Evolutionary conservation across 2,888 invertebrate species (phyloP), one percentile per base, ranked within the genome.

Genomic region (Tanaodytes sp.): DNA sequence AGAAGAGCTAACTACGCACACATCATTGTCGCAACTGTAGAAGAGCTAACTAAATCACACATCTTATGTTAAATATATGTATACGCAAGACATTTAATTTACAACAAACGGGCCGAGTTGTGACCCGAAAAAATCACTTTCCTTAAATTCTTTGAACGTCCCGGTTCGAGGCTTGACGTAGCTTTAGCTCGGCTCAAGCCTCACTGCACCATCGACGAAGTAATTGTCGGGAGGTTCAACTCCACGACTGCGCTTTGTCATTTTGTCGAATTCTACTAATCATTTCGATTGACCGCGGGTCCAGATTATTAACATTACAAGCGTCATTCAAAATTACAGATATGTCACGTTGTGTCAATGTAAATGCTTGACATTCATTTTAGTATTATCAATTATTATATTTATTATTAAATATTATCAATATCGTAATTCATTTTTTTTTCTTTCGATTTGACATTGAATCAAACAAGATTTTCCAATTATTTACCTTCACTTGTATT

Each of bases 61-160:
- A 33, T 40, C 37, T 42, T 63, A 55, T 55, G n/a, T 55, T 39
- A 39, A 49, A n/a, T n/a, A n/a, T n/a, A n/a, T n/a, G n/a, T n/a
- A n/a, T 63, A 63, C 55, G 49, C 48, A 63, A 63, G 49, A 63
- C 63, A 55, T 18, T 30, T 61, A 62, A 67, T 64, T 58, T 69
- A 71, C 67, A 74, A 70, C 71, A 49, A 70, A 49, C 51, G 74
- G 73, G 70, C 23, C 23, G 71, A 73, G 61, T 69, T 67, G 55
- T 45, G n/a, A n/a, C 48, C 54, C 59, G 14, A 30, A n/a, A n/a
- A 40, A 63, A 54, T 58, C 63, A 46, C 63, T 52, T 63, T 58
- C 59, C 54, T 63, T 45, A 45, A 36, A n/a, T n/a, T n/a, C n/a
- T n/a, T n/a, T n/a, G n/a, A 36, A 33, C 19, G 54, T 33, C 42